Evolutionary conservation across 2,888 invertebrate species (phyloP), one percentile per base, ranked within the genome.

Genomic region (Syritta pipiens): DNA sequence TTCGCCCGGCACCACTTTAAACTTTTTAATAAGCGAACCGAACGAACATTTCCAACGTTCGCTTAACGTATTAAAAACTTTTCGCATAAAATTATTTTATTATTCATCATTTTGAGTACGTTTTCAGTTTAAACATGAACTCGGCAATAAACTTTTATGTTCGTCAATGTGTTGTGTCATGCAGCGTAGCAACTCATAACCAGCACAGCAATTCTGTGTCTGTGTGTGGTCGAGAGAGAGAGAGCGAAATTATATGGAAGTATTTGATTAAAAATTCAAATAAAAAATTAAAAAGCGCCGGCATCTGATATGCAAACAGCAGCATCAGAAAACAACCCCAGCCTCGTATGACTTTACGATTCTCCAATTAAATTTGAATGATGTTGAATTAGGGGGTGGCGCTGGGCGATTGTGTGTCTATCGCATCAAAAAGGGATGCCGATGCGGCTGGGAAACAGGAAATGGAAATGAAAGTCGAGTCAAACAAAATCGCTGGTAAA

Each of bases 51-150:
- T 74, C 6, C 57, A 51, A 44, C 51, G 6, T 59, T 59, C 44
- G 44, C 44, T 59, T 72, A 72, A 57, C 42, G 32, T 51, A 44
- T 44, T 28, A 74, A 67, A n/a, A 71, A 62, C 42, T 74, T 74
- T 57, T 49, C 44, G 42, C 67, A 74, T 74, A 74, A 74, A 74
- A 67, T 74, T 67, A 74, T 67, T 74, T 67, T 51, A 74, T 51
- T 74, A 59, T 74, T 67, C 74, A 67, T 74, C 32, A 67, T 65
- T 65, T 67, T 42, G 57, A 67, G 59, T 51, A 59, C 51, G 35
- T 59, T 59, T 37, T n/a, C 24, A 48, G 71, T 46, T 57, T 53
- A 7, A 32, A 30, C 30, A 55, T 57, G 49, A 49, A 67, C 49
- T 51, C 28, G 22, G 19, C 51, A 44, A 44, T 67, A 59, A 59